A percentile compares a stretch with the other conserved stretches of the same genome.
phyloP scores from a whole-genome alignment of 2,888 invertebrate species.

The Lampropteryx suffumata region DNA sequence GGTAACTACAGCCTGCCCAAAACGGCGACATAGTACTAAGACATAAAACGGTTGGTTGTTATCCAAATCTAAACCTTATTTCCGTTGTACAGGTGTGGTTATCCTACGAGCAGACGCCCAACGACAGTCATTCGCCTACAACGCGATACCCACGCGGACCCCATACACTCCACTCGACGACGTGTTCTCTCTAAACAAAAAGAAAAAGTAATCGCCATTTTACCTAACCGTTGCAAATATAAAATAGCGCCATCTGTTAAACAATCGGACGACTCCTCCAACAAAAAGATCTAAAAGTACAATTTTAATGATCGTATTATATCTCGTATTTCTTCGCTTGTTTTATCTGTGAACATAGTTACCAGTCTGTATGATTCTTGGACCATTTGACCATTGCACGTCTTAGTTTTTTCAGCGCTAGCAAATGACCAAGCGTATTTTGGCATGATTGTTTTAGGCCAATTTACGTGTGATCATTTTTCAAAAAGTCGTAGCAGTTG shows the following conservation, averaged over 20 bases:
- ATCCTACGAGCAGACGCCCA: constrained; percentile 90
- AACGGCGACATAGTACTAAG: no score
- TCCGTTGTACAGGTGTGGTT: constrained; percentile 85
- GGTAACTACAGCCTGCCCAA: no score
- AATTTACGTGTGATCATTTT: no score
- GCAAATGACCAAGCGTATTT: not conserved
- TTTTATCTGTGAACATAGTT: constrained; percentile 57
- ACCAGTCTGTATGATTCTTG: constrained; percentile 49
- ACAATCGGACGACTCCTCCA: constrained; percentile 33
- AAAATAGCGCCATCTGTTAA: constrained; percentile 40
- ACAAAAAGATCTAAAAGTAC: constrained; percentile 58
- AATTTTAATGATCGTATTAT: constrained; percentile 38
- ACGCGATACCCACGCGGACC: constrained; percentile 72
- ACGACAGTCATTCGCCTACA: constrained; percentile 80
- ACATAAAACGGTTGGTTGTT: not conserved
- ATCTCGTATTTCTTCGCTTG: constrained; percentile 21
- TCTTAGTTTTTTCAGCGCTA: not conserved
- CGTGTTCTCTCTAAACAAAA: constrained; percentile 70
- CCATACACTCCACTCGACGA: constrained; percentile 77
- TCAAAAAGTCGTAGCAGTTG: no score
- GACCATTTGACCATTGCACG: constrained; percentile 25
- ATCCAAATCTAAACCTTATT: constrained; percentile 7
- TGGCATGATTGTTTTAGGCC: not conserved
- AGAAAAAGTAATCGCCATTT: constrained; percentile 51
- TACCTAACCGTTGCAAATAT: constrained; percentile 44